Evolutionary conservation across 2,888 invertebrate species (phyloP), one percentile per base, ranked within the genome.

Genomic region (Drosophila cyrtoloma): DNA sequence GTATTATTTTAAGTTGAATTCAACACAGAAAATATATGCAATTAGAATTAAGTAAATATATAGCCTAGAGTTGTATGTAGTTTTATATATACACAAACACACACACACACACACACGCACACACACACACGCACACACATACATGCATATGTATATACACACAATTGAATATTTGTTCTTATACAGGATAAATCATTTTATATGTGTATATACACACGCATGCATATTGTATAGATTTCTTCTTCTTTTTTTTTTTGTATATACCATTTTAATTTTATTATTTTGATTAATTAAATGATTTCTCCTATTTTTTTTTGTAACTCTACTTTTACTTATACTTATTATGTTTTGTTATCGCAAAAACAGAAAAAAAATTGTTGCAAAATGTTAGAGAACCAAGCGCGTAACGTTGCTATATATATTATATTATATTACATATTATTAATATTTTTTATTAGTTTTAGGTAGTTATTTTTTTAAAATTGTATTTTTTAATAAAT

Each of bases 381-480:
- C 85, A 83, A 83, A 75, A 88, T 82, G 80, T 75, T 69, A 81
- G 75, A 80, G 81, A 86, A 69, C 72, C 73, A 84, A 86, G 86
- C 89, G 84, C 89, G 80, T 80, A 86, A 88, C 86, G 89, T 86
- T 86, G 89, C 86, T 82, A 82, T 82, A 82, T 81, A 79, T 77
- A 81, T 79, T 81, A 75, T 78, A 78, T 68, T 76, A 67, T 72
- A 76, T 47, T 76, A 67, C 69, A 76, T 80, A 78, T 78, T 77
- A 86, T 75, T 70, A 80, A 73, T 84, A 86, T 86, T 88, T 87
- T 86, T 89, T 89, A 81, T 89, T 86, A 86, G 82, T 77, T 77
- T 75, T 86, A 84, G 83, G 86, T 89, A 89, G 87, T 86, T 89
- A 81, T 86, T 84, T 87, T 87, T 89, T 89, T 83, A 79, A 83